Evolutionary conservation across 2,888 invertebrate species (phyloP), one percentile per base, ranked within the genome.

Genomic region (Plemyria rubiginata): DNA sequence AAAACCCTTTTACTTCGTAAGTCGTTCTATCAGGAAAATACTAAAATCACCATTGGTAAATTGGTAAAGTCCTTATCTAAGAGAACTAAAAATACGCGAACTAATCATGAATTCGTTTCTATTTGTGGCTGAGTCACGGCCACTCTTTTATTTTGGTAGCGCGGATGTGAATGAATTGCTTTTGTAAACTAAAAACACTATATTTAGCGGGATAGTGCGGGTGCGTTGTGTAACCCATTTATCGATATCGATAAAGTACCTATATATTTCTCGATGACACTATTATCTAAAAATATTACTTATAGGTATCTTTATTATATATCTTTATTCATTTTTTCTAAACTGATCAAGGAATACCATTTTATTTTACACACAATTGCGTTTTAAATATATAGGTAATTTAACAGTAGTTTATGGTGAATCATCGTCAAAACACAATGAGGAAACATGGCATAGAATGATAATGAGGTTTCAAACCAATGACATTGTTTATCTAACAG

Each of bases 381-480:
- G 62, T 63, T 41, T 51, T 43, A 54, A 61, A 65, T 45, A 65
- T 45, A 59, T 62, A 64, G 64, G 54, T 63, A 65, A 65, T 65
- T 62, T 55, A 54, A 66, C 62, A 58, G 64, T 66, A 58, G 56
- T 64, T 56, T 32, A 57, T 62, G 56, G 63, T 87, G 87, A 87
- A 77, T 87, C 87, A 86, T 70, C 58, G 62, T 71, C 36, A 8
- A 70, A 77, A 70, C 74, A 86, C 85, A 82, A 85, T 79, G 80
- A 83, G 83, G 84, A 81, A 84, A 82, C 79, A 65, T 49, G 68
- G 64, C 70, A 78, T 79, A 68, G 87, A 84, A 88, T 86, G 72
- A 70, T 81, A 85, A 86, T 78, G 72, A 74, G 65, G 56, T 59
- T 55, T 52, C 29, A 49, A 62, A 63, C 40, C 68, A 66, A 65